Conservation (phyloP, 1,140 invertebrate species). For the Aleiodes sp. region DNA sequence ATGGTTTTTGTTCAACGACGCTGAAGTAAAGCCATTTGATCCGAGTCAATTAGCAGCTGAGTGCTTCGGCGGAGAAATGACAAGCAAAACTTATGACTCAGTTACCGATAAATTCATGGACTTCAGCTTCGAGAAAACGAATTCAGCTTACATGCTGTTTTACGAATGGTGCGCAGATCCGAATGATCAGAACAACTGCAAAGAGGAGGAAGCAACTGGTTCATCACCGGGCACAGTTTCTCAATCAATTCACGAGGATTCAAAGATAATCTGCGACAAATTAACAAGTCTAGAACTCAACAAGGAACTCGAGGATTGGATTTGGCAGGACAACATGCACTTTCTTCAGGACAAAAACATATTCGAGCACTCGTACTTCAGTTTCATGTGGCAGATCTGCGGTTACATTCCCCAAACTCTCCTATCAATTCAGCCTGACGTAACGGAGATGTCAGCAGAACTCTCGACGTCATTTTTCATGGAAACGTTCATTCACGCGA, state of each 20-base stretch:
- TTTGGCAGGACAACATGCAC: conserved; percentile 96
- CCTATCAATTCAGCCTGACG: conserved; percentile 78
- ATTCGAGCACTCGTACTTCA: conserved; percentile 93
- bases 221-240: conserved; percentile 45
- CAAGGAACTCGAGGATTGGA: conserved; percentile 87
- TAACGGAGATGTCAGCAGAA: conserved; percentile 86
- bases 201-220: conserved; percentile 62
- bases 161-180: conserved; percentile 80
- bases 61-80: conserved; percentile 97
- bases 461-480: conserved; percentile 94
- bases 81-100: conserved; percentile 95
- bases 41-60: conserved; percentile 92
- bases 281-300: conserved; percentile 70
- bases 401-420: conserved; percentile 91
- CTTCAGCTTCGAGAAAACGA: conserved; percentile 96
- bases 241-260: conserved; percentile 49
- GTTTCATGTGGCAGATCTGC: conserved; percentile 97
- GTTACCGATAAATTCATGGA: conserved; percentile 97
- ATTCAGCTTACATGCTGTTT: conserved; percentile 97
- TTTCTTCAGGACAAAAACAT: conserved; percentile 95
- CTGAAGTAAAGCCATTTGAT: conserved; percentile 96
- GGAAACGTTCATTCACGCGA: conserved; percentile 96
- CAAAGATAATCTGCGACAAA: conserved; percentile 55
- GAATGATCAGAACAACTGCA: conserved; percentile 42
- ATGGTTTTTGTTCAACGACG: conserved; percentile 96